phyloP scores from a whole-genome alignment of 2,113 vertebrate genomes.

The Aepyceros melampus region DNA sequence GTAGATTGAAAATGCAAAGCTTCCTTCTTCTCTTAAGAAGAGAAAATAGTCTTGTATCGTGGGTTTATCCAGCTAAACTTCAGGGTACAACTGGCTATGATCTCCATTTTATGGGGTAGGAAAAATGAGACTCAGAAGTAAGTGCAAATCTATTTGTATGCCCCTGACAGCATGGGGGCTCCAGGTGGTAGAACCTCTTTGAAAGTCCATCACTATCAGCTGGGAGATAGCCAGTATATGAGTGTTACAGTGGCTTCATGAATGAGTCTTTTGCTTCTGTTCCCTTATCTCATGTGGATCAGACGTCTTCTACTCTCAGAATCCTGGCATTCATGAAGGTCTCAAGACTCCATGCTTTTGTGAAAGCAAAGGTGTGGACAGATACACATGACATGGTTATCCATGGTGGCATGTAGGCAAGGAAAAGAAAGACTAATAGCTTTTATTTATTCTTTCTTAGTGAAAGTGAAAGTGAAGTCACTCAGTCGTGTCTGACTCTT shows the following conservation, averaged over 20 bases:
- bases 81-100: neutral
- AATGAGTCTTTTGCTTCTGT: neutral
- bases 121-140: neutral
- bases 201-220: neutral
- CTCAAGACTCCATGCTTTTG: neutral
- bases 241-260: neutral
- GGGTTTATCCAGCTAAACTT: neutral
- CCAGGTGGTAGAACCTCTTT: neutral
- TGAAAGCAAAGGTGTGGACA: neutral
- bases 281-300: neutral
- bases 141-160: neutral
- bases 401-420: neutral
- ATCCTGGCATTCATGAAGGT: neutral
- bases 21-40: neutral
- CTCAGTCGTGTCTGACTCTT: no score
- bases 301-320: neutral
- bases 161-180: neutral
- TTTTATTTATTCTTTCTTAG: no score
- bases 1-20: neutral
- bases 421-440: neutral
- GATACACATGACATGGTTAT: accelerated
- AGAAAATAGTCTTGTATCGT: neutral
- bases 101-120: neutral
- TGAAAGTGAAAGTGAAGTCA: no score
- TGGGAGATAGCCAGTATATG: neutral